Conservation (phyloP, 1,140 invertebrate species). For the Drosophila eugracilis region DNA sequence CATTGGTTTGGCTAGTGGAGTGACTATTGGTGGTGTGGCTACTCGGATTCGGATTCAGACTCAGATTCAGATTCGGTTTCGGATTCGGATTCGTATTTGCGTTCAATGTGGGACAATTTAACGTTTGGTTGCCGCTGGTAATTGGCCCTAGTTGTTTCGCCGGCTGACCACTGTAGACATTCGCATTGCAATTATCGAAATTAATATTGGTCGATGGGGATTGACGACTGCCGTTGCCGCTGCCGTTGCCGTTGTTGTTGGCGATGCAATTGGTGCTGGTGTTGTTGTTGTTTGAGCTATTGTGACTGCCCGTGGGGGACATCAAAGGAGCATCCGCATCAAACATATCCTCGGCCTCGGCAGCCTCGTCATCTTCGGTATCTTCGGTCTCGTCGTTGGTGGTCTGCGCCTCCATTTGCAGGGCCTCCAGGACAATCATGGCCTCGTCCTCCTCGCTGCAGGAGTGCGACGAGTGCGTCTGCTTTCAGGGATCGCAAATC, state of each 20-base stretch:
- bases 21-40: constrained; percentile 55
- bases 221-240: constrained; percentile 25
- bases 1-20: constrained; percentile 53
- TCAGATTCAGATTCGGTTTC: constrained; percentile 49
- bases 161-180: constrained; percentile 67
- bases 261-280: constrained; percentile 16
- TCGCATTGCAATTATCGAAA: constrained; percentile 84
- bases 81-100: constrained; percentile 56
- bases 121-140: constrained; percentile 71
- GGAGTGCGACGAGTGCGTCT: constrained; percentile 71
- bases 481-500: constrained; percentile 23
- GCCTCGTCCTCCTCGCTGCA: constrained; percentile 79
- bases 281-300: constrained; percentile 54
- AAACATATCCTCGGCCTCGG: constrained; percentile 75
- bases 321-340: constrained; percentile 73
- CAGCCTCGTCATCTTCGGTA: constrained; percentile 62
- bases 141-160: constrained; percentile 60
- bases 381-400: constrained; percentile 64
- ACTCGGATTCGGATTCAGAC: constrained; percentile 35
- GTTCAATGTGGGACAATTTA: constrained; percentile 79
- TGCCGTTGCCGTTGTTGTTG: constrained; percentile 44
- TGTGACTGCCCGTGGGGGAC: constrained; percentile 74
- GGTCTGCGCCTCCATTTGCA: constrained; percentile 64
- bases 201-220: constrained; percentile 69
- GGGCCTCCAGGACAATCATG: constrained; percentile 62